Evolutionary conservation across 2,797 vertebrate species (phyloP).

Genomic region (Alfaro cultratus): DNA sequence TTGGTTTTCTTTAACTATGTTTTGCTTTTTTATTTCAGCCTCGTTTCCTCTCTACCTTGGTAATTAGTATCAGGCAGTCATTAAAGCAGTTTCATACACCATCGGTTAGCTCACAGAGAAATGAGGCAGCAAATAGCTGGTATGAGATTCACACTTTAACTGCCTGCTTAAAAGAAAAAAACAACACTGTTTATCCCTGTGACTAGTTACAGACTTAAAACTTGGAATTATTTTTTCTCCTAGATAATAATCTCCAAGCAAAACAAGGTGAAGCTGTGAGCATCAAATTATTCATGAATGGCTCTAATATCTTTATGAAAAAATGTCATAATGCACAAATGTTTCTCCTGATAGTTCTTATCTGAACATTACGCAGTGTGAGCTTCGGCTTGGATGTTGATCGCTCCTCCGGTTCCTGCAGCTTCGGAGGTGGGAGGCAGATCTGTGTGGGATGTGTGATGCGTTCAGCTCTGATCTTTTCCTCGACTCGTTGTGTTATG

Average conservation of each 20-base stretch:
- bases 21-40: not conserved
- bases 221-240: not conserved
- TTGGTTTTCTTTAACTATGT: not conserved
- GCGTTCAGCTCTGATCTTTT: conserved; percentile 48
- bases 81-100: not conserved
- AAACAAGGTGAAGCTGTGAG: not conserved
- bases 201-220: not conserved
- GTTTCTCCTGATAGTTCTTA: not conserved
- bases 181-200: not conserved
- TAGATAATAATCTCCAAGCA: not conserved
- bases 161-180: not conserved
- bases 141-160: not conserved
- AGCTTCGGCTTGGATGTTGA: not conserved
- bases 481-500: conserved; percentile 53
- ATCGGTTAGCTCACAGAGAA: not conserved
- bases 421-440: conserved; percentile 34
- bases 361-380: not conserved
- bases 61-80: not conserved
- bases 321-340: not conserved
- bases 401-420: conserved; percentile 23
- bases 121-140: not conserved
- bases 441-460: conserved; percentile 50
- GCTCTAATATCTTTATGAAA: not conserved
- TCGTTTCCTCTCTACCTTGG: not conserved
- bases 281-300: not conserved